Conservation (phyloP, 2,113 vertebrate genomes). For the Hydropotes inermis region DNA sequence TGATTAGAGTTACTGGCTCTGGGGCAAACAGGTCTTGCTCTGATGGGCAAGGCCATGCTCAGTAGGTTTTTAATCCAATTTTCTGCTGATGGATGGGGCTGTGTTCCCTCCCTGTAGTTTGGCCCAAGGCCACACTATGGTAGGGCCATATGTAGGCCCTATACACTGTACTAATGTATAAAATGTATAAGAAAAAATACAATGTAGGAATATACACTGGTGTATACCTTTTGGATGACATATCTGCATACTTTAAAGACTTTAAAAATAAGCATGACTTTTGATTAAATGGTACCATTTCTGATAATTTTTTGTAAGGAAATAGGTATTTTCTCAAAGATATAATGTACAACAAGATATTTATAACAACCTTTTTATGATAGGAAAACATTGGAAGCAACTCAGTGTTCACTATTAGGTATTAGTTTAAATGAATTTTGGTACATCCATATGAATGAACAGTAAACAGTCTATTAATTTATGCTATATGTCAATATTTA, state of each 20-base stretch:
- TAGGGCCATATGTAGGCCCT: background rate
- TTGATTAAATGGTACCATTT: background rate
- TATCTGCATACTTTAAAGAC: background rate
- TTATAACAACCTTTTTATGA: background rate
- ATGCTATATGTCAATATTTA: background rate
- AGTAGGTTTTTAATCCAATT: background rate
- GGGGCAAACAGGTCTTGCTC: background rate
- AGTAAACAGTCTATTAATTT: background rate
- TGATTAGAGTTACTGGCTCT: background rate
- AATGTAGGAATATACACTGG: background rate
- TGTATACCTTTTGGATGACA: background rate
- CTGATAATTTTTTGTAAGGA: background rate
- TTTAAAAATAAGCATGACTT: background rate
- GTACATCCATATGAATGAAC: background rate
- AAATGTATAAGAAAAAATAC: too few species aligned
- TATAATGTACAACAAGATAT: background rate
- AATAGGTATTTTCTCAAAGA: background rate
- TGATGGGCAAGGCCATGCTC: background rate
- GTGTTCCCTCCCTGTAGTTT: background rate
- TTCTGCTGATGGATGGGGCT: background rate
- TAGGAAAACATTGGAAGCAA: background rate
- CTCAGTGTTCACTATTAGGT: background rate
- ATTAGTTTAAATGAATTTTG: slow-evolving; percentile 4
- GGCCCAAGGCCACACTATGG: background rate
- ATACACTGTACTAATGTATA: too few species aligned